These are phyloP conservation scores for Drosophila anomelani DNA, from an alignment of 2,888 invertebrate species.

Conservation along the genomic window DNA sequence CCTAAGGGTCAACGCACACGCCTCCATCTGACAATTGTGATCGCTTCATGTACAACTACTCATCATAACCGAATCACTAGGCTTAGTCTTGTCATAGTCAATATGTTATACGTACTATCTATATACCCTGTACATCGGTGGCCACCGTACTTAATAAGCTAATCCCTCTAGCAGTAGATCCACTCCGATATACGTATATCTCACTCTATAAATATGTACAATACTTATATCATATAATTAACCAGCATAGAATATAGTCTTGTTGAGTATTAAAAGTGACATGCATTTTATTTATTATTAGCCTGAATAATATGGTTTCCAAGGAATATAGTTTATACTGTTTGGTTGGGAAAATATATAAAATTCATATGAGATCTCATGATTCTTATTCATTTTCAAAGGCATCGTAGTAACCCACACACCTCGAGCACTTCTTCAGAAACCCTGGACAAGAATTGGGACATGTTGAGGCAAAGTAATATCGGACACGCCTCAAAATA, in stretches of 20 bases:
- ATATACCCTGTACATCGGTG: constrained; percentile 30
- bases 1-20: constrained; percentile 43
- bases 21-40: constrained; percentile 71
- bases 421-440: constrained; percentile 1
- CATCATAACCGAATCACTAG: constrained; percentile 50
- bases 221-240: constrained; percentile 4
- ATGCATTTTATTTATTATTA: background rate
- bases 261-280: constrained; percentile 1
- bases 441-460: background rate
- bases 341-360: background rate
- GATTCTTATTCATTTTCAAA: background rate
- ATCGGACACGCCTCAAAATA: constrained; percentile 4
- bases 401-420: background rate
- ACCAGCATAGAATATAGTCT: constrained; percentile 15
- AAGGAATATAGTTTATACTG: background rate
- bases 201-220: background rate
- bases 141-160: constrained; percentile 40
- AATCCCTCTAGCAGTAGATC: constrained; percentile 19
- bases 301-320: background rate
- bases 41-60: constrained; percentile 70
- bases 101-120: constrained; percentile 15
- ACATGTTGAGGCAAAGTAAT: no score
- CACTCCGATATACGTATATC: constrained; percentile 13
- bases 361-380: background rate
- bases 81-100: constrained; percentile 44